Evolutionary conservation across 2,888 invertebrate species (phyloP).

Genomic region (Troides helena): DNA sequence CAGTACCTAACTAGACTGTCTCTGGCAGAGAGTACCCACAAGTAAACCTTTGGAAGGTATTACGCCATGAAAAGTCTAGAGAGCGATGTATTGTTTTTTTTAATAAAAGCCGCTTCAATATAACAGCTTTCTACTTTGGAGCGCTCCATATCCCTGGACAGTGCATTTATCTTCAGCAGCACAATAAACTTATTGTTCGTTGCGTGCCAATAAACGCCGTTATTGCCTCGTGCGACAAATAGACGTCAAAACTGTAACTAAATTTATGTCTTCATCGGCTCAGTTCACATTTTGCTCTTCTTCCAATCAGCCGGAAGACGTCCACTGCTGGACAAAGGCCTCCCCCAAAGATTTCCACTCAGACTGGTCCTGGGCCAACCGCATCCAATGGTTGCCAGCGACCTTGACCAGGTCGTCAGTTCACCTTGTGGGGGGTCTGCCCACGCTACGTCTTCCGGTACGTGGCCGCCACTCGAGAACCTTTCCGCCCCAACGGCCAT

Average conservation of each 20-base stretch:
- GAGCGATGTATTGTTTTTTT: neutral
- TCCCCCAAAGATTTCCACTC: too few relatives aligned
- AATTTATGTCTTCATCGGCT: conserved; percentile 5
- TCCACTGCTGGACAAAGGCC: too few relatives aligned
- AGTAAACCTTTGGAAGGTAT: neutral
- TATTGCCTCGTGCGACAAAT: conserved; percentile 20
- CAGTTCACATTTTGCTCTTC: neutral
- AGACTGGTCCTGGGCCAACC: too few relatives aligned
- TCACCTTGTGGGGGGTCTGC: too few relatives aligned
- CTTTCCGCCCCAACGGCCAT: too few relatives aligned
- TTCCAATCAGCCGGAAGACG: too few relatives aligned
- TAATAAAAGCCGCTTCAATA: conserved; percentile 14
- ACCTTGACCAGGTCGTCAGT: too few relatives aligned
- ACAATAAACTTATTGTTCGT: conserved; percentile 24
- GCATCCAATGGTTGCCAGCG: too few relatives aligned
- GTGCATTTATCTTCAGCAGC: conserved; percentile 21
- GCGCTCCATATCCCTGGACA: conserved; percentile 15
- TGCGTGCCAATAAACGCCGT: conserved; percentile 16
- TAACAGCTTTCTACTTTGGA: conserved; percentile 13
- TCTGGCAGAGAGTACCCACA: too few relatives aligned
- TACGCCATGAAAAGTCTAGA: neutral
- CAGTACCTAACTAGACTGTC: too few relatives aligned
- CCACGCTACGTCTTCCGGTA: too few relatives aligned
- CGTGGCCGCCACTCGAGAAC: too few relatives aligned
- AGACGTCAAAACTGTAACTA: conserved; percentile 8